Percentiles rank a stretch among this genome's conserved stretches.
These are phyloP conservation scores for Aphaenogaster ashmeadi DNA, from an alignment of 1,140 invertebrate genomes.

Conservation along the genomic window DNA sequence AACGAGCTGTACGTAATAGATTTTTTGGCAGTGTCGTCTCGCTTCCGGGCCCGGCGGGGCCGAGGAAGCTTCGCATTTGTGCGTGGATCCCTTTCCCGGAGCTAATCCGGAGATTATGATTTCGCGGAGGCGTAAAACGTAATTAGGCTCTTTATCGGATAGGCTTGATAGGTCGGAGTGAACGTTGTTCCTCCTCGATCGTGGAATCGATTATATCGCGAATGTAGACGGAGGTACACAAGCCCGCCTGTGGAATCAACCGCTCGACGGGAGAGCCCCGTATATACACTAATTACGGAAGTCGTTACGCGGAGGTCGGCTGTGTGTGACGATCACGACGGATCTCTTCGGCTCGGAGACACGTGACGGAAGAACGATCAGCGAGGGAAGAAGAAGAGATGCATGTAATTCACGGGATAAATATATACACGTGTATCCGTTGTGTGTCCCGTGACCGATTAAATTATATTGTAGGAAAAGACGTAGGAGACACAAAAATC, in stretches of 20 bases:
- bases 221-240: background rate
- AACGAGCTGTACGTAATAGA: conserved; percentile 45
- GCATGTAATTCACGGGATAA: conserved; percentile 28
- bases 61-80: conserved; percentile 13
- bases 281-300: conserved; percentile 29
- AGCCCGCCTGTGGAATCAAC: conserved; percentile 3
- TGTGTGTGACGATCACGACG: conserved; percentile 8
- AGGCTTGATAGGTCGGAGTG: conserved; percentile 18
- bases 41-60: conserved; percentile 12
- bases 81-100: conserved; percentile 34
- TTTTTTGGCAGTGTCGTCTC: conserved; percentile 71
- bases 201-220: conserved; percentile 21
- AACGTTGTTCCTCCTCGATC: conserved; percentile 23
- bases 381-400: conserved; percentile 33
- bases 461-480: background rate
- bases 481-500: conserved; percentile 32
- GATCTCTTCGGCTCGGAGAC: conserved; percentile 45
- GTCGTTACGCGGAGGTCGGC: conserved; percentile 38
- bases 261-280: background rate
- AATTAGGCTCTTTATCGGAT: conserved; percentile 61
- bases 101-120: conserved; percentile 1
- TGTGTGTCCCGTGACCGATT: background rate
- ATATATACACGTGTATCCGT: conserved; percentile 31
- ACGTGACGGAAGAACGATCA: conserved; percentile 47
- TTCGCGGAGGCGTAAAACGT: conserved; percentile 9